Base-by-base conservation (phyloP, 2,797 vertebrate genomes). In the Salmo trutta region DNA sequence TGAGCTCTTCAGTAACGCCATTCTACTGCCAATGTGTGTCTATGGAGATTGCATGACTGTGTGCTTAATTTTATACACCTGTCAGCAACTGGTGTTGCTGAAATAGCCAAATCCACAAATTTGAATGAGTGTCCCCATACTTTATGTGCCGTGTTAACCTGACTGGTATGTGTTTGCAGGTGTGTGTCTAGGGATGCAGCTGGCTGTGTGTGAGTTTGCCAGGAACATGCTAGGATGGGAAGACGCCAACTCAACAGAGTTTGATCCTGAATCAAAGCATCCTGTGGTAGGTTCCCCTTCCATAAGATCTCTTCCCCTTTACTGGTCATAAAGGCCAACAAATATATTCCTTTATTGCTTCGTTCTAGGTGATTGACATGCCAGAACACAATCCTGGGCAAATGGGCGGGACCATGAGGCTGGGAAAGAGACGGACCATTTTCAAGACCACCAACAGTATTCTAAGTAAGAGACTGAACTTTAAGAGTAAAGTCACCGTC, bases 171-270 rank as follows among this genome's bases (percentile, higher is more conserved):
- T 78, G 33, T 79, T 24, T 78, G 70, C 90, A 98, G 97, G 97
- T 4, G 96, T 98, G 75, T 98, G 97, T 86, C 80, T 98, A 29
- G 97, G 97, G 76, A 97, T 98, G 97, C 96, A 97, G 91, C 8
- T 98, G 81, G 96, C 97, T 0, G 96, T 98, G 10, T 96, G 97
- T 70, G 97, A 97, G 74, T 98, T 96, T 87, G 95, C 96, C 56
- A 94, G 97, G 85, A 95, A 91, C 17, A 79, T 91, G 17, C 92
- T 98, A 1, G 94, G 92, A 7, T 98, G 97, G 97, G 81, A 92
- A 98, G 97, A 96, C 93, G 97, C 97, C 0, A 98, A 98, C 90
- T 98, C 97, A 0, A 97, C 96, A 59, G 97, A 98, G 83, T 98
- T 98, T 88, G 92, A 96, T 83, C 95, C 96, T 0, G 94, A 96